Conservation (phyloP, 1,140 invertebrate species). For the Drosophila subobscura region DNA sequence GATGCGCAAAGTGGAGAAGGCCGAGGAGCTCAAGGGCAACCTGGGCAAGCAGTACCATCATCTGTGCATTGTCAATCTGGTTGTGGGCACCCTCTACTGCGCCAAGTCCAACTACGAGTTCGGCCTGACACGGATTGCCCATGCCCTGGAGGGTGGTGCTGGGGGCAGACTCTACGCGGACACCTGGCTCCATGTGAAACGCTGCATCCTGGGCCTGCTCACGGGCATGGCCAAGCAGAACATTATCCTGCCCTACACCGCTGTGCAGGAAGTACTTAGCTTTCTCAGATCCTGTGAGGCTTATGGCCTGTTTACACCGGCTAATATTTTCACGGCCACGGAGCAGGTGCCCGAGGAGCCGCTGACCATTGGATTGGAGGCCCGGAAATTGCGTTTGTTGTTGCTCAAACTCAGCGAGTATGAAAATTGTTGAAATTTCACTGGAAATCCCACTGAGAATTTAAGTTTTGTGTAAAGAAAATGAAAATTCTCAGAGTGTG, state of each 20-base stretch:
- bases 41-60: constrained; percentile 98
- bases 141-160: constrained; percentile 79
- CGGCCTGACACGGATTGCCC: constrained; percentile 96
- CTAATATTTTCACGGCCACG: constrained; percentile 72
- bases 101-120: constrained; percentile 99
- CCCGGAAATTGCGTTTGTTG: constrained; percentile 70
- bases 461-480: no score
- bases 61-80: constrained; percentile 99
- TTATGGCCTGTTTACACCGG: constrained; percentile 78
- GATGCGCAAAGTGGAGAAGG: constrained; percentile 98
- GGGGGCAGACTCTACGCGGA: constrained; percentile 90
- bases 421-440: constrained; percentile 42
- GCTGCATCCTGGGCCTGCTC: constrained; percentile 95
- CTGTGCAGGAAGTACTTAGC: constrained; percentile 93
- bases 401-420: constrained; percentile 79
- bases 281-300: constrained; percentile 95
- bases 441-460: no score
- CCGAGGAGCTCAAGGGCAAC: constrained; percentile 96
- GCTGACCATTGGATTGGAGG: constrained; percentile 81
- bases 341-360: constrained; percentile 73
- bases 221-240: constrained; percentile 96
- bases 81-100: constrained; percentile 99
- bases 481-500: no score
- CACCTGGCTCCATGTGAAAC: constrained; percentile 98
- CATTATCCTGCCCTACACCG: constrained; percentile 92